Conservation (phyloP, 2,888 invertebrate genomes). For the Synergus laeviventris region DNA sequence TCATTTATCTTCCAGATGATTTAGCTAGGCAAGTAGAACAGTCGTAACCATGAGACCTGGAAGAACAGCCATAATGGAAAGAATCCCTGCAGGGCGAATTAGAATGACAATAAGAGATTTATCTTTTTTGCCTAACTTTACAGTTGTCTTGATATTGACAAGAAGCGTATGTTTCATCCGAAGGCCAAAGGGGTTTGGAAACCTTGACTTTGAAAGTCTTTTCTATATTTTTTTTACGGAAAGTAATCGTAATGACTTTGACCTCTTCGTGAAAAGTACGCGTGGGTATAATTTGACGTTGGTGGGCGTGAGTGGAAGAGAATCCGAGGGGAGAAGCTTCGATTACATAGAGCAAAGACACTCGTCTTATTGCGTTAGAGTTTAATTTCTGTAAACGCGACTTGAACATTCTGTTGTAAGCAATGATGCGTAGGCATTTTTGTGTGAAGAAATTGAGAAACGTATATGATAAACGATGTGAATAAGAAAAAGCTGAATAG, state of each 20-base stretch:
- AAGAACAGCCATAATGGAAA: too few species aligned
- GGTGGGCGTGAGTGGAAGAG: constrained; percentile 35
- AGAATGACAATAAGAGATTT: too few species aligned
- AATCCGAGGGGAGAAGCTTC: constrained; percentile 30
- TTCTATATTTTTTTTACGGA: background rate
- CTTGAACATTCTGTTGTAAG: constrained; percentile 28
- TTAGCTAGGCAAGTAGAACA: too few species aligned
- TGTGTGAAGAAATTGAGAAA: constrained; percentile 31
- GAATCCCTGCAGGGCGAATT: too few species aligned
- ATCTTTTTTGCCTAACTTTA: background rate
- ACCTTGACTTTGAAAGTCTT: constrained; percentile 22
- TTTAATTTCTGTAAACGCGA: constrained; percentile 38
- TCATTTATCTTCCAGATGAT: background rate
- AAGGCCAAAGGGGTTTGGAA: background rate
- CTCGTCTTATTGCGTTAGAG: constrained; percentile 16
- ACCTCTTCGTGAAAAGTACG: constrained; percentile 32
- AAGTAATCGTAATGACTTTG: constrained; percentile 23
- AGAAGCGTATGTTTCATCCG: too few species aligned
- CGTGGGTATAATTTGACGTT: constrained; percentile 43
- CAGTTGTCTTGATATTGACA: constrained; percentile 13
- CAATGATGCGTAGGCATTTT: constrained; percentile 38
- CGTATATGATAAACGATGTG: constrained; percentile 4
- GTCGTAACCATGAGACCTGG: too few species aligned
- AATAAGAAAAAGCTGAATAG: constrained; percentile 25
- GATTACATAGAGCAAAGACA: constrained; percentile 39